Conservation (phyloP, 1,140 invertebrate genomes). For the Ceratina australensis region DNA sequence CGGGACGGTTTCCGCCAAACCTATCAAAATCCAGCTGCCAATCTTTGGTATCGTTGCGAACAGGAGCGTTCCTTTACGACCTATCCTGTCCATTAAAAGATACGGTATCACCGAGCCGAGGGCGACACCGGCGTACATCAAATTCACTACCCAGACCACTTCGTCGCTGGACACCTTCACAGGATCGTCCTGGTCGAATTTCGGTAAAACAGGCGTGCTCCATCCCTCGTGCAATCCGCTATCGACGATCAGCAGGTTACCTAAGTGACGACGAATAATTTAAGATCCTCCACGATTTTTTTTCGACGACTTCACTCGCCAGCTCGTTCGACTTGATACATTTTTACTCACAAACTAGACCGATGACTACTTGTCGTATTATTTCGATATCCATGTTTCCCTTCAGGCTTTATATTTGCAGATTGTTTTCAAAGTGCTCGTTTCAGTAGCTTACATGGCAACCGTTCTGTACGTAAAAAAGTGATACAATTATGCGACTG, state of each 20-base stretch:
- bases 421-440: neutral
- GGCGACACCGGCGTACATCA: constrained; percentile 74
- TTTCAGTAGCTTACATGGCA: constrained; percentile 1
- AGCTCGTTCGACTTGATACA: neutral
- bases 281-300: neutral
- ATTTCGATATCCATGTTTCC: constrained; percentile 66
- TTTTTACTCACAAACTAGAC: constrained; percentile 74
- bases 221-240: constrained; percentile 77
- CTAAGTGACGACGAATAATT: constrained; percentile 50
- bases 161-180: constrained; percentile 64
- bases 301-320: too few relatives aligned
- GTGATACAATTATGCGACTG: neutral
- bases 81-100: constrained; percentile 80
- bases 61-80: constrained; percentile 81
- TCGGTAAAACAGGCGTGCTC: constrained; percentile 74
- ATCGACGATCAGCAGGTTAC: constrained; percentile 76
- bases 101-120: constrained; percentile 77
- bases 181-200: constrained; percentile 71
- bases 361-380: constrained; percentile 71
- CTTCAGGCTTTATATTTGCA: neutral
- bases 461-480: neutral
- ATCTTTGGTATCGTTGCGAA: constrained; percentile 80
- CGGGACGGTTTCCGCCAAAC: constrained; percentile 67
- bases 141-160: constrained; percentile 72
- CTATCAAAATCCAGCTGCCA: constrained; percentile 80